phyloP scores from a whole-genome alignment of 2,797 vertebrate species.

The Syngnathus rostellatus region DNA sequence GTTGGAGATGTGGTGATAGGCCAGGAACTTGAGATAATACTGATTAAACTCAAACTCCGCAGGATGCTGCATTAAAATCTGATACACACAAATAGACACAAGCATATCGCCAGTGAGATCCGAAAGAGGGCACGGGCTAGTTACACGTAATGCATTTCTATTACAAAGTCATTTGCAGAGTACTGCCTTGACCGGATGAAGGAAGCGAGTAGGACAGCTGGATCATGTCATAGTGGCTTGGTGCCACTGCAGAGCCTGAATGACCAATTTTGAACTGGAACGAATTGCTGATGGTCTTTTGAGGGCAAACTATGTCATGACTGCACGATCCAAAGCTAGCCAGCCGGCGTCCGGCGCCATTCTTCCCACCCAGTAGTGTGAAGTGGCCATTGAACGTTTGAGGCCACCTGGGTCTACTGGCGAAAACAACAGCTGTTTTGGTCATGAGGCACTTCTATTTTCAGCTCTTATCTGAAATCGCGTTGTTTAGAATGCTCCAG shows the following conservation, averaged over 20 bases:
- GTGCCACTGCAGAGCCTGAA: constrained; percentile 12
- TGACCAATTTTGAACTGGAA: constrained; percentile 50
- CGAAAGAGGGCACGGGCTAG: too few species aligned
- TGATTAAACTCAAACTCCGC: constrained; percentile 99
- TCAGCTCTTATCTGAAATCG: constrained; percentile 67
- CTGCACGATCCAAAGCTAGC: constrained; percentile 1
- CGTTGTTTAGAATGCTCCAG: constrained; percentile 69
- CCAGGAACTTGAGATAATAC: constrained; percentile 96
- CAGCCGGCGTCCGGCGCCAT: constrained; percentile 47
- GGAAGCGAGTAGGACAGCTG: background rate
- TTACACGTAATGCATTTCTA: background rate
- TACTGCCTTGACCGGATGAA: background rate
- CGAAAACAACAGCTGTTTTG: constrained; percentile 93
- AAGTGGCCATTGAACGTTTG: constrained; percentile 52
- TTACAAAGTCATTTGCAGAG: background rate
- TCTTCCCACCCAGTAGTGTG: constrained; percentile 47
- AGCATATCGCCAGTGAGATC: background rate
- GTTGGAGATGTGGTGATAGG: constrained; percentile 96
- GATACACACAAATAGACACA: constrained; percentile 35
- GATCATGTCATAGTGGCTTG: background rate
- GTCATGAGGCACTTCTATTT: constrained; percentile 90
- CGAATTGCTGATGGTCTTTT: constrained; percentile 48
- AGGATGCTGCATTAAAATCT: constrained; percentile 92
- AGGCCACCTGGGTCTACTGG: constrained; percentile 89
- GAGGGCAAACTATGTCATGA: constrained; percentile 52